phyloP scores from a whole-genome alignment of 1,140 invertebrate species.

The Pseudomyrmex gracilis region DNA sequence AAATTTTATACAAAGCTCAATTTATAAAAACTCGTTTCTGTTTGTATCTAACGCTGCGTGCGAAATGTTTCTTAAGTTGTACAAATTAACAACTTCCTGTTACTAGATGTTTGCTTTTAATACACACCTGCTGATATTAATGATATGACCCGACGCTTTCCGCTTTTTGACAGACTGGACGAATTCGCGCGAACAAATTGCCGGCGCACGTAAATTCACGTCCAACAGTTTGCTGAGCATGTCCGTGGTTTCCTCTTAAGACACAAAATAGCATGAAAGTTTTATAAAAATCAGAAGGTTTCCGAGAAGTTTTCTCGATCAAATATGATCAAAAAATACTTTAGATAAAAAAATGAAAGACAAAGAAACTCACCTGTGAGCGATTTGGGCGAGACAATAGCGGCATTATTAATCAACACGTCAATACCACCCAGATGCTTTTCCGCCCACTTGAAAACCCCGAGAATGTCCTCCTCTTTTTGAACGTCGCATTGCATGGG shows the following conservation, averaged over 20 bases:
- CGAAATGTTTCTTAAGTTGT: no score
- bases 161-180: slow-evolving; percentile 83
- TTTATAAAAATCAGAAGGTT: no score
- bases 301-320: no score
- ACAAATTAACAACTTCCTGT: no score
- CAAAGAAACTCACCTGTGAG: slow-evolving; percentile 65
- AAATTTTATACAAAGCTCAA: no score
- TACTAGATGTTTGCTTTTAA: neutral
- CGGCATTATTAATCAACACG: slow-evolving; percentile 90
- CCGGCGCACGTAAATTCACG: slow-evolving; percentile 89
- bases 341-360: neutral
- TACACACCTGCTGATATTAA: slow-evolving; percentile 87
- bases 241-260: slow-evolving; percentile 75
- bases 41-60: no score
- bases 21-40: no score
- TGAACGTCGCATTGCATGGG: slow-evolving; percentile 87
- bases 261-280: neutral
- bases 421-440: slow-evolving; percentile 87
- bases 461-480: slow-evolving; percentile 87
- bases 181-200: slow-evolving; percentile 85
- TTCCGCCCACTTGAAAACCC: slow-evolving; percentile 87
- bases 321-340: no score
- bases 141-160: slow-evolving; percentile 85
- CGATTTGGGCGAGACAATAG: slow-evolving; percentile 62
- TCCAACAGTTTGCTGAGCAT: slow-evolving; percentile 86